phyloP scores from a whole-genome alignment of 2,797 vertebrate species.

The Florisuga fusca region DNA sequence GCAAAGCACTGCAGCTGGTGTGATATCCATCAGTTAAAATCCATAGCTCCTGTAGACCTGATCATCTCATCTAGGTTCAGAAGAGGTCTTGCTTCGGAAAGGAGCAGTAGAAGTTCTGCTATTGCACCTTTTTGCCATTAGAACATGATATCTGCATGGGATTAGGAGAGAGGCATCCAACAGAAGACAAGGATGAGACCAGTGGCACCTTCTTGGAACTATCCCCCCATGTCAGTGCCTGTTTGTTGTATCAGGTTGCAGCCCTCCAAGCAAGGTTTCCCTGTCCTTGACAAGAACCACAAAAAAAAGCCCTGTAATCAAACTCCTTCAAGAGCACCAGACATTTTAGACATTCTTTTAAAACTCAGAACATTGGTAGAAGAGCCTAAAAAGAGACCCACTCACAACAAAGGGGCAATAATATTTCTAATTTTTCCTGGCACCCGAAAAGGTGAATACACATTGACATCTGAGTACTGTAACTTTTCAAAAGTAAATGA shows the following conservation, averaged over 20 bases:
- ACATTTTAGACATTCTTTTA: background rate
- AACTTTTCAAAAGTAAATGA: conserved; percentile 63
- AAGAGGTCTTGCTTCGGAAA: background rate
- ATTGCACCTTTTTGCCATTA: background rate
- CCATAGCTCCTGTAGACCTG: background rate
- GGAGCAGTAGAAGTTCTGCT: background rate
- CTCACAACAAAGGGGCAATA: background rate
- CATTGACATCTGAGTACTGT: background rate
- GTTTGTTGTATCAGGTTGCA: background rate
- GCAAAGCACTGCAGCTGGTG: background rate
- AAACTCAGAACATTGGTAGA: background rate
- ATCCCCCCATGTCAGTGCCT: fast-evolving
- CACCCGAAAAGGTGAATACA: conserved; percentile 19
- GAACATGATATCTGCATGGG: background rate
- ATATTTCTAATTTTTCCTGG: conserved; percentile 25
- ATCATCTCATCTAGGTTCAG: background rate
- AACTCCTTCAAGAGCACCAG: background rate
- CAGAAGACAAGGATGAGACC: background rate
- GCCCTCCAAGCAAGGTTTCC: background rate
- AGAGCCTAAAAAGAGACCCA: background rate
- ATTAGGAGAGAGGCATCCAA: background rate
- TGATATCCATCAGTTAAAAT: background rate
- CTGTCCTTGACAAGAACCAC: background rate
- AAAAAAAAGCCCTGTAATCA: background rate
- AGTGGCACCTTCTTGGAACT: background rate